Evolutionary conservation across 2,113 vertebrate genomes (phyloP), one percentile per base, ranked within the genome.

Genomic region (Centropus unirufus): DNA sequence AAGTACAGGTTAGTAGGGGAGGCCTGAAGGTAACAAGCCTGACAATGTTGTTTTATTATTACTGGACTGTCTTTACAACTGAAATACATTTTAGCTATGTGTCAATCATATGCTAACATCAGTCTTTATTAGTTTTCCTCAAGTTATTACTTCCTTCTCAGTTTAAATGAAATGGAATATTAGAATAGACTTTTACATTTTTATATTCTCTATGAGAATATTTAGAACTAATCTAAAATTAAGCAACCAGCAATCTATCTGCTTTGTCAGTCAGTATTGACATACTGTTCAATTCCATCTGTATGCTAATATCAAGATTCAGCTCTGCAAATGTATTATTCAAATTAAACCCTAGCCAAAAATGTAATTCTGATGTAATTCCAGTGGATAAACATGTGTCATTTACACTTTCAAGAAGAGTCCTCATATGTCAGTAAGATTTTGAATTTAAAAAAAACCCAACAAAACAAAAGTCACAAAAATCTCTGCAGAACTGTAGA

Each of bases 261-360:
- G 89, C 78, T 96, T 97, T 97, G 87, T 96, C 97, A 97, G 97
- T 97, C 95, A 96, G 61, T 97, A 96, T 96, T 97, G 96, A 97
- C 95, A 96, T 87, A 97, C 81, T 96, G 89, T 93, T 97, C 94
- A 96, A 80, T 96, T 97, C 93, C 84, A 96, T 98, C 95, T 98
- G 84, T 97, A 98, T 98, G 97, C 76, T 97, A 98, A 98, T 98
- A 97, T 83, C 23, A 89, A 95, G 58, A 98, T 96, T 96, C 87
- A 77, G 95, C 92, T 91, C 92, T 87, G 69, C 47, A 97, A 97
- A 96, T 95, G 22, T 76, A 95, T 94, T 95, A 87, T 93, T 96
- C 90, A 95, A 96, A 97, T 93, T 91, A 90, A 96, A 94, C 57
- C 80, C 40, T 95, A 91, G 47, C 62, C 90, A 94, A 88, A 92